Base-by-base conservation (phyloP, 2,888 invertebrate genomes). In the Drosophila percnosoma region DNA sequence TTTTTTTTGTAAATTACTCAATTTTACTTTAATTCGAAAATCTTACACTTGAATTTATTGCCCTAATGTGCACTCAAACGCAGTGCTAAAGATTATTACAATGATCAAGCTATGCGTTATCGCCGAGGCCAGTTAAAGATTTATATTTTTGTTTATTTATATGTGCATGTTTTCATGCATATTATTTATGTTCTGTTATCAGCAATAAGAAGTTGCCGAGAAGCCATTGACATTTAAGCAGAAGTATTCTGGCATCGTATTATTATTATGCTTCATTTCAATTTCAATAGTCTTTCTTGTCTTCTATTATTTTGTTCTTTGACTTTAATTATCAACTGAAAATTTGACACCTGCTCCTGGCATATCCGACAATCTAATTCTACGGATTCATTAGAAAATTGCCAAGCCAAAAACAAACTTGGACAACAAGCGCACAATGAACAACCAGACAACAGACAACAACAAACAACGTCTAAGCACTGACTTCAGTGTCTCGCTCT, bases 301-400 rank as follows among this genome's bases (percentile, higher is more conserved):
- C 29, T 7, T 29, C 29, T n/a, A 3, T 27, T 7, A 21, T 21
- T n/a, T 51, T 21, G 1, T 48, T 78, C 73, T 68, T 65, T 40
- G 40, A 21, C 21, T 24, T 42, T 1, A n/a, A 33, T 29, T 63
- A n/a, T 54, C 27, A 21, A 40, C 21, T 33, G 38, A 45, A 62
- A 72, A 78, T 66, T 48, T 60, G 73, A 73, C 68, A 78, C 78
- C 73, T 81, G 82, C 63, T 45, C 11, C 34, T 51, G 38, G 72
- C 52, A 70, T 24, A 64, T 64, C 58, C 48, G 52, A 33, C 59
- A 75, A 77, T 69, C 63, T 55, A 78, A 63, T 71, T 52, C 61
- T 21, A 40, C 53, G 59, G 72, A 68, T 78, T 78, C 78, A 81
- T 78, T 78, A 81, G 78, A 77, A 81, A 75, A 78, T 13, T 68